Conservation (phyloP, 2,113 vertebrate species). For the Hippoglossus stenolepis region DNA sequence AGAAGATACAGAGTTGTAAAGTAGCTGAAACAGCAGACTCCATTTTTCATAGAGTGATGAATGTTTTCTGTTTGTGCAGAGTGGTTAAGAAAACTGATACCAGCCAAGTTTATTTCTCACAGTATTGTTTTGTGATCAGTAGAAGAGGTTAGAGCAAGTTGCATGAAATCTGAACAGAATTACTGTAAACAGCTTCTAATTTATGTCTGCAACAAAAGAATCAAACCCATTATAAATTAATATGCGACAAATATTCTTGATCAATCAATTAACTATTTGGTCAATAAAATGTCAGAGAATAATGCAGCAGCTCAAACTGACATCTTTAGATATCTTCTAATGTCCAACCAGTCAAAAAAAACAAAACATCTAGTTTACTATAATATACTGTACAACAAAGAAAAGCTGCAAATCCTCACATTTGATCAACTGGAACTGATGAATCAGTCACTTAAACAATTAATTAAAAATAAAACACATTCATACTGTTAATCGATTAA, state of each 20-base stretch:
- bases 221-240: background rate
- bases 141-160: background rate
- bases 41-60: too few relatives aligned
- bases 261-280: too few relatives aligned
- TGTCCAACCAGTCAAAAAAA: background rate
- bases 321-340: too few relatives aligned
- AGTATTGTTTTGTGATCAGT: too few relatives aligned
- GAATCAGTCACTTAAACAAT: background rate
- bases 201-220: too few relatives aligned
- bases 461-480: background rate
- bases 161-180: background rate
- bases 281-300: too few relatives aligned
- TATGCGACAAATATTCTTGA: background rate
- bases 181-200: too few relatives aligned
- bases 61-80: too few relatives aligned
- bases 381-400: background rate
- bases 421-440: background rate
- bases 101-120: too few relatives aligned
- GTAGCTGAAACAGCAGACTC: background rate
- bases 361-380: background rate
- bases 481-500: background rate
- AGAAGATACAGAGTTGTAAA: slow-evolving; percentile 5
- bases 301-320: too few relatives aligned
- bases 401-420: background rate
- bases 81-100: too few relatives aligned